phyloP scores from a whole-genome alignment of 2,797 vertebrate genomes.

The Orestias chungarensis region DNA sequence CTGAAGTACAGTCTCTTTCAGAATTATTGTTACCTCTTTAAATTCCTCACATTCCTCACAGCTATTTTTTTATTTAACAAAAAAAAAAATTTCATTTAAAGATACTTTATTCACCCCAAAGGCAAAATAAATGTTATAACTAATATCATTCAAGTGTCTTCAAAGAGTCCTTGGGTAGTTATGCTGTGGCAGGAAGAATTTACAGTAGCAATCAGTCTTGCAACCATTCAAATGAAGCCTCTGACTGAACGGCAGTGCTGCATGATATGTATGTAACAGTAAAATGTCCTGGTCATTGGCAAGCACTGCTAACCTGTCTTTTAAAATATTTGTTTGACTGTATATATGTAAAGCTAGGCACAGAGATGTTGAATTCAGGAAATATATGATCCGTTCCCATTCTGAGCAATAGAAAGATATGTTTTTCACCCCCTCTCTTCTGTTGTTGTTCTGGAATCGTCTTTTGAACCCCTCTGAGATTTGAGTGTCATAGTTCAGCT shows the following conservation, averaged over 20 bases:
- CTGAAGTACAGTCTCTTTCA: conserved; percentile 11
- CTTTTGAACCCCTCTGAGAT: no score
- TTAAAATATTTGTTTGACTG: not conserved
- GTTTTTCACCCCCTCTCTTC: no score
- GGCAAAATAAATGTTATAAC: not conserved
- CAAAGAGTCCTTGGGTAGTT: not conserved
- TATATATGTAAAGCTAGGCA: not conserved
- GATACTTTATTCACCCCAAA: not conserved
- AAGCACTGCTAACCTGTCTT: not conserved
- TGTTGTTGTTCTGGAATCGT: no score
- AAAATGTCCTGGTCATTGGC: not conserved
- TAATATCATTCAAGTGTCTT: not conserved
- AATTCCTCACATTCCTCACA: not conserved
- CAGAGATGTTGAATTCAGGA: not conserved
- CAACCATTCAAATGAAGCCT: not conserved
- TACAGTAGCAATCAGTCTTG: not conserved
- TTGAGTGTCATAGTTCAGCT: no score
- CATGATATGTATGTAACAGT: no score
- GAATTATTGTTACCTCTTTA: not conserved
- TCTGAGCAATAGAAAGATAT: not conserved
- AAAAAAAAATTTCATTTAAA: not conserved
- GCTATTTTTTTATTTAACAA: not conserved
- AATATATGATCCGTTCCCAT: not conserved
- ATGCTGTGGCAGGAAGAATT: not conserved
- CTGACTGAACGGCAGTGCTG: not conserved